phyloP scores from a whole-genome alignment of 2,797 vertebrate species.

The Pseudochromis fuscus region DNA sequence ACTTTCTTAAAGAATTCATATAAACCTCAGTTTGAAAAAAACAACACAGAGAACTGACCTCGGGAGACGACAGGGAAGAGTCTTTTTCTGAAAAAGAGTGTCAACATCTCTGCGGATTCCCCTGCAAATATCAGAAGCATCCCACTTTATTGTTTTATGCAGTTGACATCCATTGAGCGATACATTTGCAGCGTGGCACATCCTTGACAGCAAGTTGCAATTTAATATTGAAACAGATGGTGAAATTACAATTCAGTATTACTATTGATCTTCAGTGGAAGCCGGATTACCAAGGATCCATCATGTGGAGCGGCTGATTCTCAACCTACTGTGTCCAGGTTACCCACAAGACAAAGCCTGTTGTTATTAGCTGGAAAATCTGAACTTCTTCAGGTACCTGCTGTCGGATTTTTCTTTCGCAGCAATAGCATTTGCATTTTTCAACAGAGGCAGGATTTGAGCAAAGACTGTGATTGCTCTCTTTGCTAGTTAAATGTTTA shows the following conservation, averaged over 20 bases:
- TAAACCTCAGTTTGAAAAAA: constrained; percentile 29
- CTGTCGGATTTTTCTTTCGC: constrained; percentile 78
- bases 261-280: constrained; percentile 53
- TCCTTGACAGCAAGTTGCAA: constrained; percentile 43
- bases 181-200: constrained; percentile 37
- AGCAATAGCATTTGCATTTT: constrained; percentile 85
- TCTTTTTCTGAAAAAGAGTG: constrained; percentile 15
- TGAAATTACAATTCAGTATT: constrained; percentile 61
- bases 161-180: constrained; percentile 40
- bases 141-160: constrained; percentile 48
- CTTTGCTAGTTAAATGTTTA: constrained; percentile 87
- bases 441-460: constrained; percentile 82
- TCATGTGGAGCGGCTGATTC: constrained; percentile 33
- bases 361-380: constrained; percentile 55
- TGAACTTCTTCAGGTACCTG: constrained; percentile 73
- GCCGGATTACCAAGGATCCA: constrained; percentile 48
- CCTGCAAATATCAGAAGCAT: constrained; percentile 40
- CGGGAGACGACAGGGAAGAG: constrained; percentile 1
- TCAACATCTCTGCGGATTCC: constrained; percentile 44
- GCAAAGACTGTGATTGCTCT: constrained; percentile 85
- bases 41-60: constrained; percentile 6
- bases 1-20: constrained; percentile 51
- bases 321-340: constrained; percentile 31
- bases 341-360: constrained; percentile 42
- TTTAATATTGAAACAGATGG: constrained; percentile 58